phyloP scores from a whole-genome alignment of 2,888 invertebrate species.

The Tryphoninae sp. region DNA sequence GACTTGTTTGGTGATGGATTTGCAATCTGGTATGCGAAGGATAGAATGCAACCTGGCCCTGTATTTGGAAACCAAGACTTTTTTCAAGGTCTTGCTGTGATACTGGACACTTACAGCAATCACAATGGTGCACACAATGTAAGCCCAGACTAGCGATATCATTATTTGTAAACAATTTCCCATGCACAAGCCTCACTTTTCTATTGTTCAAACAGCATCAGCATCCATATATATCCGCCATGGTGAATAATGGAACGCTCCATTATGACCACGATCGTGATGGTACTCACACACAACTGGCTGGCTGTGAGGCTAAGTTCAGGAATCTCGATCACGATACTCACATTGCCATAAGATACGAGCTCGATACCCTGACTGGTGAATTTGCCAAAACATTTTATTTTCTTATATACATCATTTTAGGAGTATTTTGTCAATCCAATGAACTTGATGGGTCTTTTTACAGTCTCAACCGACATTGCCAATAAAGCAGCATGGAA shows the following conservation, averaged over 20 bases:
- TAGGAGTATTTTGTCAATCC: neutral
- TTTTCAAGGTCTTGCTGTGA: conserved; percentile 94
- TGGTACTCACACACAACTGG: conserved; percentile 98
- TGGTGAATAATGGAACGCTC: conserved; percentile 97
- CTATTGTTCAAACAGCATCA: conserved; percentile 88
- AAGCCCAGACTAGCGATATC: conserved; percentile 77
- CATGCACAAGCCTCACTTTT: neutral
- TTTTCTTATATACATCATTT: neutral
- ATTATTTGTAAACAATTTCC: neutral
- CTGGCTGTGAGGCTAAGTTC: conserved; percentile 98
- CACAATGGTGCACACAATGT: conserved; percentile 99
- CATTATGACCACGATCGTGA: conserved; percentile 99
- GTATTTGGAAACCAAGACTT: conserved; percentile 98
- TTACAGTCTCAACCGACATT: conserved; percentile 93
- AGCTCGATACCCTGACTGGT: conserved; percentile 94
- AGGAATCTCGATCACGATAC: conserved; percentile 95
- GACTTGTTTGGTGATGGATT: conserved; percentile 98
- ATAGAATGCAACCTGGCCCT: conserved; percentile 90
- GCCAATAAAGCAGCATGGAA: conserved; percentile 97
- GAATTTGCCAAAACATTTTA: conserved; percentile 64
- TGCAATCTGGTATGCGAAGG: conserved; percentile 96
- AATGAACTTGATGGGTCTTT: conserved; percentile 54
- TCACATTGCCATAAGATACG: conserved; percentile 94
- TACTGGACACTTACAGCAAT: conserved; percentile 99
- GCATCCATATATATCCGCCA: conserved; percentile 98